Conservation (phyloP, 2,888 invertebrate genomes). For the Lasioglossum lativentre region DNA sequence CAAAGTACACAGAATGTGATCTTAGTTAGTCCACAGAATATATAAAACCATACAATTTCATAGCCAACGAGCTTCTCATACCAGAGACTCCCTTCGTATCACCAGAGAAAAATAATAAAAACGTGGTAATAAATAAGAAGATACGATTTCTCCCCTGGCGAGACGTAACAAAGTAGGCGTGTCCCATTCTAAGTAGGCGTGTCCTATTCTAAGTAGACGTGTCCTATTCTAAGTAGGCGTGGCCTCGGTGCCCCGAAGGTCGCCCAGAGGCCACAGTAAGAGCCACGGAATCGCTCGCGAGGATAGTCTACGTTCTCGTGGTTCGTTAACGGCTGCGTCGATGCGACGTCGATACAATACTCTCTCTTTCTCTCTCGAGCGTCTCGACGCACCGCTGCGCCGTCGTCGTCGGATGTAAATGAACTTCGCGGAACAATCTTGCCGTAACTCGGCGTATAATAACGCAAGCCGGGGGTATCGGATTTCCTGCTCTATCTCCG, state of each 20-base stretch:
- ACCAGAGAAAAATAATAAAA: fast-evolving
- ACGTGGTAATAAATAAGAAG: background rate
- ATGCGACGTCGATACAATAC: background rate
- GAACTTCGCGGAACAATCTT: slow-evolving; percentile 70
- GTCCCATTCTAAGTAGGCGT: background rate
- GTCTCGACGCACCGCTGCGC: slow-evolving; percentile 19
- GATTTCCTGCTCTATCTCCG: slow-evolving; percentile 68
- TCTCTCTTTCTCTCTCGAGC: background rate
- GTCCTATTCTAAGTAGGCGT: background rate
- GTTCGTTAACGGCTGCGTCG: background rate
- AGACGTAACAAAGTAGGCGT: background rate
- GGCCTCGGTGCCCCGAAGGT: background rate
- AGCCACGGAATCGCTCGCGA: background rate
- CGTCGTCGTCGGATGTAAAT: slow-evolving; percentile 62
- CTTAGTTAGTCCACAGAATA: no score
- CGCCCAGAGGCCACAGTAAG: background rate
- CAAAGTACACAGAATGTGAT: background rate
- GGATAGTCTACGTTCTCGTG: background rate
- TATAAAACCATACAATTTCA: background rate
- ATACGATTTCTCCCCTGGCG: background rate
- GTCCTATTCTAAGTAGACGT: background rate
- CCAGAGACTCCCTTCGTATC: background rate
- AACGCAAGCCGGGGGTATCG: slow-evolving; percentile 63
- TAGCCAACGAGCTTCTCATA: background rate
- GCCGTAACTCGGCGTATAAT: slow-evolving; percentile 71